phyloP scores from a whole-genome alignment of 1,140 invertebrate genomes.

The Heliconius hewitsoni region DNA sequence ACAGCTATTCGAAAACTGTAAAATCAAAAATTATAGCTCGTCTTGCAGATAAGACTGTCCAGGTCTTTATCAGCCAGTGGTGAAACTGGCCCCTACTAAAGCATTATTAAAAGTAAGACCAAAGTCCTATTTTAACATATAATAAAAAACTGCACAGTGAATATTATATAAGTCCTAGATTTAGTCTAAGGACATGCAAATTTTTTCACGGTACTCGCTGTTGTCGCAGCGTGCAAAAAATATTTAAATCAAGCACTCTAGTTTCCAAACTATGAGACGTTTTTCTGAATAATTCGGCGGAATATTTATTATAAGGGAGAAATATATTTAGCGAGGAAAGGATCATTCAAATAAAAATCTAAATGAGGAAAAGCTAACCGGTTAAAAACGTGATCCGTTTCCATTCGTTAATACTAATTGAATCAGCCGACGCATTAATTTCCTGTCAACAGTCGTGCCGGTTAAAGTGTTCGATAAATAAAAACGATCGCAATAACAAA shows the following conservation, averaged over 20 bases:
- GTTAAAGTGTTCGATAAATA: conserved; percentile 72
- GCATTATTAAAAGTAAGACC: neutral
- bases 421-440: conserved; percentile 74
- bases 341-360: neutral
- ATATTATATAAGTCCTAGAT: conserved; percentile 27
- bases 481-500: conserved; percentile 72
- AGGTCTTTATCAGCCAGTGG: no score
- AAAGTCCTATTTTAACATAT: neutral
- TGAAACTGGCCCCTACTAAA: no score
- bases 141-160: neutral
- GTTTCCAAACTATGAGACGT: conserved; percentile 30
- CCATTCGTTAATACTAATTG: conserved; percentile 65
- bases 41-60: no score
- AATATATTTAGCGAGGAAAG: conserved; percentile 12
- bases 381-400: conserved; percentile 22
- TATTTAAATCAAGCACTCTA: conserved; percentile 34
- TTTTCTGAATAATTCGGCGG: conserved; percentile 26
- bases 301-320: conserved; percentile 12
- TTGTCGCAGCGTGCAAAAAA: conserved; percentile 29
- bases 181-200: conserved; percentile 33
- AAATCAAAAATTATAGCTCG: no score
- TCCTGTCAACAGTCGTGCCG: conserved; percentile 70
- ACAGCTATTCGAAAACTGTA: no score
- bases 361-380: neutral
- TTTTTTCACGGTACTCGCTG: conserved; percentile 27